Base-by-base conservation (phyloP, 1,140 invertebrate species). In the Bactericera cockerelli region DNA sequence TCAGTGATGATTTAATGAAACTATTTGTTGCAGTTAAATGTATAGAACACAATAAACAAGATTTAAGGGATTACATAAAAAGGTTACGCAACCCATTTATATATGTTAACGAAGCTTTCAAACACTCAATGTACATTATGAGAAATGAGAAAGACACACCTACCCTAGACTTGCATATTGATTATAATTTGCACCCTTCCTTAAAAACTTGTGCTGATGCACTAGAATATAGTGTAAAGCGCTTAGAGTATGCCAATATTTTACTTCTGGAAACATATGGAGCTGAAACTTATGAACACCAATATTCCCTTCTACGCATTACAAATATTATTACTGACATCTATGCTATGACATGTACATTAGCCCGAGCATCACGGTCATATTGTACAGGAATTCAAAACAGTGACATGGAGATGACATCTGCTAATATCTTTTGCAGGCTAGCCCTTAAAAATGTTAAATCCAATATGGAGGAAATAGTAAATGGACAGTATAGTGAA, bases 311-410 rank as follows among this genome's bases (percentile, higher is more conserved):
- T 53, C 77, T 78, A 33, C 75, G 86, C 55, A 63, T 94, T 33
- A 82, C 88, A 14, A 79, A 92, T 56, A 74, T 84, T 6, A 77
- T 78, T 2, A 83, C 84, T n/a, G 79, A 82, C 62, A 81, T 91
- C 61, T 96, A 89, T 69, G 80, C 77, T 3, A 86, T 87, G 77
- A 80, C 81, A 57, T 79, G 83, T 16, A 79, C 83, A 36, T 64
- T 90, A 26, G 81, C 81, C 63, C 36, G 93, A 59, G 77, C 87
- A 1, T 89, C 89, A 0, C 75, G 86, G 63, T 79, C 89, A 0
- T 85, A 88, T 63, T 84, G 82, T 69, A 85, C 85, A 42, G 87
- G 87, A 1, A 67, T 87, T 2, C 73, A 72, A 39, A 72, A 86
- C 68, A 65, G 75, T 11, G 79, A 86, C n/a, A 67, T 76, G 26